Evolutionary conservation across 2,113 vertebrate genomes (phyloP).

Genomic region (Scomber japonicus): DNA sequence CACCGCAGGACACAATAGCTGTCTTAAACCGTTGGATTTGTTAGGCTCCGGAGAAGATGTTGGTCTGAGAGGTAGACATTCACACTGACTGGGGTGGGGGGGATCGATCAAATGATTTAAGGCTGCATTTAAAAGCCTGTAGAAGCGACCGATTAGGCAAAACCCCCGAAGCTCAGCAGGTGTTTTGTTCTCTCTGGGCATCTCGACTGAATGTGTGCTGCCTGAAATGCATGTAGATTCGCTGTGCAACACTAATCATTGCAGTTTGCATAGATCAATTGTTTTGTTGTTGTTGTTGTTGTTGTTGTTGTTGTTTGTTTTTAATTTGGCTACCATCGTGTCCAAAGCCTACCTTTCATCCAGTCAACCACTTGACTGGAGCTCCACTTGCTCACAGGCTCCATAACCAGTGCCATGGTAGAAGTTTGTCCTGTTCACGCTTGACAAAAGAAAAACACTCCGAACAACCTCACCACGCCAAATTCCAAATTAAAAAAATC

Average conservation of each 20-base stretch:
- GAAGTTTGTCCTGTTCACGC: slow-evolving; percentile 81
- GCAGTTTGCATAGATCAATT: background rate
- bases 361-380: slow-evolving; percentile 86
- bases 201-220: slow-evolving; percentile 21
- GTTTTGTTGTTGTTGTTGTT: background rate
- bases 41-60: slow-evolving; percentile 6
- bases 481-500: background rate
- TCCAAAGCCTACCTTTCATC: slow-evolving; percentile 84
- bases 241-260: background rate
- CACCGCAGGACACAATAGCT: slow-evolving; percentile 65
- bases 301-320: no score
- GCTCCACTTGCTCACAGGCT: slow-evolving; percentile 88
- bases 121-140: slow-evolving; percentile 18
- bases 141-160: slow-evolving; percentile 4
- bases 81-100: background rate
- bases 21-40: slow-evolving; percentile 27
- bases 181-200: slow-evolving; percentile 67
- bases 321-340: background rate
- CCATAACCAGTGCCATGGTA: slow-evolving; percentile 87
- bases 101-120: slow-evolving; percentile 33
- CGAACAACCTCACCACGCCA: slow-evolving; percentile 42
- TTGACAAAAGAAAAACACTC: slow-evolving; percentile 75
- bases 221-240: slow-evolving; percentile 15
- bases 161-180: slow-evolving; percentile 74
- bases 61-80: background rate